Evolutionary conservation across 2,113 vertebrate genomes (phyloP).

Genomic region (Ictalurus punctatus): DNA sequence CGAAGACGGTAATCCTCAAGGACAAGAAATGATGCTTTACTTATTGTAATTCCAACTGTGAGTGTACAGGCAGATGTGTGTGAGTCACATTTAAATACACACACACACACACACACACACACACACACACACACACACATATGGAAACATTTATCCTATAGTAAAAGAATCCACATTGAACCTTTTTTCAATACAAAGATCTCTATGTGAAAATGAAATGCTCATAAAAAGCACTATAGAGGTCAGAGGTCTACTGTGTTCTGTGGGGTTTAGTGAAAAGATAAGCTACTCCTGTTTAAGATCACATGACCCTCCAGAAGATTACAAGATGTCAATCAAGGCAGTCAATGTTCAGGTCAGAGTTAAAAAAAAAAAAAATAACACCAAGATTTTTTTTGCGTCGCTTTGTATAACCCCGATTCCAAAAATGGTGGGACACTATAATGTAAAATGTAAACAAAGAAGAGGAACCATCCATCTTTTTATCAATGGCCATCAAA

Average conservation of each 20-base stretch:
- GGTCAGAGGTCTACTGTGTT: not conserved
- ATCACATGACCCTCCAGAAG: not conserved
- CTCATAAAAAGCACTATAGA: not conserved
- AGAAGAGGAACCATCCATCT: too few relatives aligned
- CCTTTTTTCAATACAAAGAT: not conserved
- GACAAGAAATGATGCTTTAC: not conserved
- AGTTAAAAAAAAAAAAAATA: too few relatives aligned
- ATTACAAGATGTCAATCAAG: not conserved
- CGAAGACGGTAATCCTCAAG: not conserved
- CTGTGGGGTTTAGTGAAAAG: not conserved
- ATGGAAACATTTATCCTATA: not conserved
- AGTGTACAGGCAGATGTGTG: too few relatives aligned
- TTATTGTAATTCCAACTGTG: slow-evolving; percentile 6
- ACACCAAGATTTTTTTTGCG: too few relatives aligned
- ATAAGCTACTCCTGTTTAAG: not conserved
- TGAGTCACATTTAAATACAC: not conserved
- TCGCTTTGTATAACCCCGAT: too few relatives aligned
- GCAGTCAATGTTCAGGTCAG: not conserved
- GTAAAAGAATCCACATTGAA: not conserved
- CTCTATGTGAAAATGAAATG: not conserved
- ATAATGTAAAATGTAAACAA: too few relatives aligned
- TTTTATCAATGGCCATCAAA: too few relatives aligned
- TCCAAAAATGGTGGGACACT: too few relatives aligned
- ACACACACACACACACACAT: not conserved
- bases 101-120: not conserved